Percentiles rank a stretch among this genome's conserved stretches.
Conservation (phyloP, 2,888 invertebrate genomes). For the Mamestra brassicae region DNA sequence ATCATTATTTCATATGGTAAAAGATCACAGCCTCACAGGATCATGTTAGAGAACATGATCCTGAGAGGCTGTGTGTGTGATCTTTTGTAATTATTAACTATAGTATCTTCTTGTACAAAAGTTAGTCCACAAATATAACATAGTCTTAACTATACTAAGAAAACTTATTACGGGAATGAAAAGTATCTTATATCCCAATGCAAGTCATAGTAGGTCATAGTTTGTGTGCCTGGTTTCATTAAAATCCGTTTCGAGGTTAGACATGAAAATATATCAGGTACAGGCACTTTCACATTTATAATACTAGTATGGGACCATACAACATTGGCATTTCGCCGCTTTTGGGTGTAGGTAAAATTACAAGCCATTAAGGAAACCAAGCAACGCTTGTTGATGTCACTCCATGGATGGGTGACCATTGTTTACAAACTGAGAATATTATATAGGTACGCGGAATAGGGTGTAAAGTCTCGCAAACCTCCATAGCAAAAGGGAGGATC, state of each 20-base stretch:
- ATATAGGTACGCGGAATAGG: too few relatives aligned
- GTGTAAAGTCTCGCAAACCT: too few relatives aligned
- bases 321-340: not conserved
- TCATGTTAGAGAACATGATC: too few relatives aligned
- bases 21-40: too few relatives aligned
- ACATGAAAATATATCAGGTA: not conserved
- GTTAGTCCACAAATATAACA: too few relatives aligned
- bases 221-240: not conserved
- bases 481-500: too few relatives aligned
- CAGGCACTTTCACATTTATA: not conserved
- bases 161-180: not conserved
- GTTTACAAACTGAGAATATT: too few relatives aligned
- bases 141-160: too few relatives aligned
- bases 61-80: not conserved
- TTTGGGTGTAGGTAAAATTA: too few relatives aligned
- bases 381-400: too few relatives aligned
- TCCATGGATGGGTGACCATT: too few relatives aligned
- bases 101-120: not conserved
- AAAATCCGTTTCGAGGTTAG: not conserved
- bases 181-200: not conserved
- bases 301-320: not conserved
- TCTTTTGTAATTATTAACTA: not conserved
- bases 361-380: not conserved
- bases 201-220: not conserved
- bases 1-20: not conserved